These are phyloP conservation scores for Schizothorax lantsangensis DNA, from an alignment of 2,797 vertebrate genomes.

Conservation along the genomic window DNA sequence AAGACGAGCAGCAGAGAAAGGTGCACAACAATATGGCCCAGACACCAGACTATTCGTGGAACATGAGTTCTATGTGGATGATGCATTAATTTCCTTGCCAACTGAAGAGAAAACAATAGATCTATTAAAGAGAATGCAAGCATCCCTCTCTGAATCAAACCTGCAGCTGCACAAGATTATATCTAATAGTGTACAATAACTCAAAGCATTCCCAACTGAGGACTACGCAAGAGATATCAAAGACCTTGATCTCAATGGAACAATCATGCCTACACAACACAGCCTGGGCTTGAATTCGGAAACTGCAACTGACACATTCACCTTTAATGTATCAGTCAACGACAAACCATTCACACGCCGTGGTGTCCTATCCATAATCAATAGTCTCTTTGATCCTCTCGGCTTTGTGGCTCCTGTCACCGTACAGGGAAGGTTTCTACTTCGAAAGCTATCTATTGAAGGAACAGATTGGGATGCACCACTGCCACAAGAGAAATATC, in stretches of 20 bases:
- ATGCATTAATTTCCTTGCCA: neutral
- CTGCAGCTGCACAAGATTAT: neutral
- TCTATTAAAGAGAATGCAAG: neutral
- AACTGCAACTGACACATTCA: constrained; percentile 1
- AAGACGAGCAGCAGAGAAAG: no score
- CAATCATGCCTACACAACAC: neutral
- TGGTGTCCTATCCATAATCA: neutral
- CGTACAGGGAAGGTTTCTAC: neutral
- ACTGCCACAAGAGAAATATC: neutral
- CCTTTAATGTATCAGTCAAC: neutral
- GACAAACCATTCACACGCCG: neutral
- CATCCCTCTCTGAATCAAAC: constrained; percentile 1
- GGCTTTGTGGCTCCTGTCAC: neutral
- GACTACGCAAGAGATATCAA: neutral
- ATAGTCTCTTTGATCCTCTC: neutral
- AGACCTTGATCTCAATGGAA: neutral
- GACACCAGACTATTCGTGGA: neutral
- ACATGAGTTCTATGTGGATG: neutral
- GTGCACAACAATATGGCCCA: no score
- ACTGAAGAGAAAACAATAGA: neutral
- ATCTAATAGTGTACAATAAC: neutral
- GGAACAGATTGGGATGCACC: neutral
- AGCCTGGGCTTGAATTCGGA: constrained; percentile 2
- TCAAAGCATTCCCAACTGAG: neutral
- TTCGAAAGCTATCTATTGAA: neutral